Conservation (phyloP, 2,888 invertebrate species). For the Colostygia pectinataria region DNA sequence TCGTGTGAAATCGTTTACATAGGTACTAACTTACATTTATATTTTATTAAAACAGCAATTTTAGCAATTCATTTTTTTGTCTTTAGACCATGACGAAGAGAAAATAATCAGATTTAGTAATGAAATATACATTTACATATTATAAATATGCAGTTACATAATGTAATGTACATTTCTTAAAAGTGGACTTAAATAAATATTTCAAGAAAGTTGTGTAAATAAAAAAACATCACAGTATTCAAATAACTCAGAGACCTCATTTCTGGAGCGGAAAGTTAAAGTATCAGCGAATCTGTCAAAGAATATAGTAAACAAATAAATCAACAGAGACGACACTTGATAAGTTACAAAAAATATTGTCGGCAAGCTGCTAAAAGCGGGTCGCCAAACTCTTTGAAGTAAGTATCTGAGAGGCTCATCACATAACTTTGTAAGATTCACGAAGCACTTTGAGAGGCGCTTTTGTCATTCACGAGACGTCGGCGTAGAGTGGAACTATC, state of each 20-base stretch:
- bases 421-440: constrained; percentile 55
- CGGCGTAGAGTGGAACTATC: constrained; percentile 44
- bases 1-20: too few relatives aligned
- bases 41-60: too few relatives aligned
- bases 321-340: constrained; percentile 26
- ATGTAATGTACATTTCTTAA: too few relatives aligned
- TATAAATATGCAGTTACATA: too few relatives aligned
- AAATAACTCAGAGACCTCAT: constrained; percentile 7
- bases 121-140: too few relatives aligned
- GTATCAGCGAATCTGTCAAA: constrained; percentile 21
- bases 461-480: constrained; percentile 47
- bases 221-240: neutral
- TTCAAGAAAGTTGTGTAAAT: neutral
- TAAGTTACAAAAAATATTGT: constrained; percentile 23
- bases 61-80: too few relatives aligned
- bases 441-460: constrained; percentile 37
- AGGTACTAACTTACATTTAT: too few relatives aligned
- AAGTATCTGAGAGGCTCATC: constrained; percentile 49
- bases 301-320: constrained; percentile 35
- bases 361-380: constrained; percentile 47
- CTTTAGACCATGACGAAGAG: too few relatives aligned
- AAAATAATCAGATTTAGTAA: too few relatives aligned
- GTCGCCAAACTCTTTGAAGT: constrained; percentile 49
- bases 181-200: too few relatives aligned
- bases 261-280: constrained; percentile 10